phyloP scores from a whole-genome alignment of 2,797 vertebrate genomes.

The Sciurus vulgaris region DNA sequence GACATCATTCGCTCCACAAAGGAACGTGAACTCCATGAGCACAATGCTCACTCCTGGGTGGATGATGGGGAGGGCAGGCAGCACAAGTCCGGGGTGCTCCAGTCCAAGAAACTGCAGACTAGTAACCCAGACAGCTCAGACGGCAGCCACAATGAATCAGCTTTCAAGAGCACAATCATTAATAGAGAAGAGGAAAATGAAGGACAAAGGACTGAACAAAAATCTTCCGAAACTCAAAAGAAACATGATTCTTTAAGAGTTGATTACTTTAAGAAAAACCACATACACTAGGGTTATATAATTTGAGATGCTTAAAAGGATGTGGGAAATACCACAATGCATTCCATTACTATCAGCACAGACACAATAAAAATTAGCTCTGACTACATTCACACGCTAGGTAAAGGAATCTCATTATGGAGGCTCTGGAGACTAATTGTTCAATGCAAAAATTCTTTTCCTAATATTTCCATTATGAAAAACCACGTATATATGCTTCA shows the following conservation, averaged over 20 bases:
- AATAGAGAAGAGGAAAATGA: not conserved
- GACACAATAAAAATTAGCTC: constrained; percentile 52
- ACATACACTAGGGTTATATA: not conserved
- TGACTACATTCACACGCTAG: not conserved
- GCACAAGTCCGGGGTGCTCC: not conserved
- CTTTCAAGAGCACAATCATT: not conserved
- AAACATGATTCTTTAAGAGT: constrained; percentile 3
- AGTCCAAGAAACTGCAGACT: not conserved
- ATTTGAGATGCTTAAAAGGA: constrained; percentile 40
- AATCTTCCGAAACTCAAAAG: constrained; percentile 35
- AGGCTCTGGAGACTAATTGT: not conserved
- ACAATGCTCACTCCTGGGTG: not conserved
- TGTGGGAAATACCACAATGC: not conserved
- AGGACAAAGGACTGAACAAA: constrained; percentile 3
- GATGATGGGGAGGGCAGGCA: not conserved
- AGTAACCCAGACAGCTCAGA: not conserved
- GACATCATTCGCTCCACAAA: not conserved
- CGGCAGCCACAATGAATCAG: not conserved
- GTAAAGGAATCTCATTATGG: not conserved
- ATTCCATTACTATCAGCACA: not conserved
- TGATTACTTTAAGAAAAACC: not conserved
- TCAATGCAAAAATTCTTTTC: constrained; percentile 65
- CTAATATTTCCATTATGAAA: constrained; percentile 60
- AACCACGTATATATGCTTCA: constrained; percentile 74
- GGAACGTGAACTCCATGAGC: fast-evolving